Percentiles rank a stretch among this genome's conserved stretches.
phyloP scores from a whole-genome alignment of 2,888 invertebrate species.

The Phortica magna region DNA sequence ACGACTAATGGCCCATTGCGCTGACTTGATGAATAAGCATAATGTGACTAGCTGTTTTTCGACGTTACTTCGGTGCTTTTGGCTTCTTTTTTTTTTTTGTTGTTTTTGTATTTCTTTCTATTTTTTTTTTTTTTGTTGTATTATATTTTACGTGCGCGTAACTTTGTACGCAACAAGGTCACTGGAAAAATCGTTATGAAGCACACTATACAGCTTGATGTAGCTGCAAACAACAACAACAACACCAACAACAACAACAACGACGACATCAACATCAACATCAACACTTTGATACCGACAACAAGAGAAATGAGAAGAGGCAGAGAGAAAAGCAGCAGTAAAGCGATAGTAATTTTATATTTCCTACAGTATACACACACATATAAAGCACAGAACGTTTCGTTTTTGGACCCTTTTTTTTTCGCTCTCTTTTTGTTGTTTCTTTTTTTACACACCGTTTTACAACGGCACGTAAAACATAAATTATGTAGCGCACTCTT shows the following conservation, averaged over 20 bases:
- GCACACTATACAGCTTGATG: slow-evolving; percentile 55
- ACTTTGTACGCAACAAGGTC: slow-evolving; percentile 77
- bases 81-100: neutral
- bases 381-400: neutral
- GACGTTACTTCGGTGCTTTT: too few species aligned
- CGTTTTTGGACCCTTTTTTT: neutral
- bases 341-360: slow-evolving; percentile 20
- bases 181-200: slow-evolving; percentile 78
- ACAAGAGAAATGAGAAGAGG: neutral
- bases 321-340: neutral
- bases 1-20: too few species aligned
- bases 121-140: neutral
- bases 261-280: slow-evolving; percentile 34
- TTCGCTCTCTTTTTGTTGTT: neutral
- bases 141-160: slow-evolving; percentile 48
- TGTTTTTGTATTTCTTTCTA: neutral
- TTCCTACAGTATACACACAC: slow-evolving; percentile 19
- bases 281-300: neutral
- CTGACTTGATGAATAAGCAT: too few species aligned
- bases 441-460: neutral
- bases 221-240: slow-evolving; percentile 46
- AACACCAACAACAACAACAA: slow-evolving; percentile 31
- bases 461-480: neutral
- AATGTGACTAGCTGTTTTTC: too few species aligned
- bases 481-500: slow-evolving; percentile 17